These are phyloP conservation scores for Brachionus rubens DNA, from an alignment of 1,140 invertebrate genomes.

Conservation along the genomic window DNA sequence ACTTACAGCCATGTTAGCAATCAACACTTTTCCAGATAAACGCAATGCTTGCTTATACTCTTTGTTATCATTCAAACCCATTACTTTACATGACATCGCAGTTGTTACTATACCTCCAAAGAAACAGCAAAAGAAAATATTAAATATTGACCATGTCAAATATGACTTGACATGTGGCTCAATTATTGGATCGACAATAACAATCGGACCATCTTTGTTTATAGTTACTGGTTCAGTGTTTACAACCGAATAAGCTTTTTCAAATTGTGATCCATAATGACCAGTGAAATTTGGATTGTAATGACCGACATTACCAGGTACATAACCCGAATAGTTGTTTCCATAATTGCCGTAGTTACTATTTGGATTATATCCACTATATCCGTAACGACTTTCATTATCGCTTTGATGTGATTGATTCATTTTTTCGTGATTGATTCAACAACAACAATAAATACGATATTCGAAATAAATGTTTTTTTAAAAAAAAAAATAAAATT, in stretches of 20 bases:
- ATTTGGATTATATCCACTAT: conserved; percentile 13
- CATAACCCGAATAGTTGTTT: neutral
- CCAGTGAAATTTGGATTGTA: conserved; percentile 7
- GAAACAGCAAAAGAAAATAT: conserved; percentile 38
- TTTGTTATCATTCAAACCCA: conserved; percentile 34
- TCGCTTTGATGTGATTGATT: conserved; percentile 27
- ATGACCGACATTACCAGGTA: conserved; percentile 20
- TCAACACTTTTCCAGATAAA: conserved; percentile 25
- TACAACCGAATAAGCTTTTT: conserved; percentile 25
- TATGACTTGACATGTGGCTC: conserved; percentile 36
- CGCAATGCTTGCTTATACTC: neutral
- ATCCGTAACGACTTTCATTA: conserved; percentile 16
- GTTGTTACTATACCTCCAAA: conserved; percentile 30
- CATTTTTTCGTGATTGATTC: too few species aligned
- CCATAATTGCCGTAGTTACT: conserved; percentile 29
- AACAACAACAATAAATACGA: too few species aligned
- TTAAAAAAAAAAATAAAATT: too few species aligned
- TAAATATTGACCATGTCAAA: conserved; percentile 38
- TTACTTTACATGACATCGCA: conserved; percentile 40
- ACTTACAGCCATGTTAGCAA: conserved; percentile 44
- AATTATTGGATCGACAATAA: conserved; percentile 30
- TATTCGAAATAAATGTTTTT: too few species aligned
- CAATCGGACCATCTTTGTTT: conserved; percentile 3
- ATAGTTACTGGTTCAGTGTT: conserved; percentile 27
- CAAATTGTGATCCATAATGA: conserved; percentile 36